Evolutionary conservation across 2,113 vertebrate genomes (phyloP).

Genomic region (Podocnemis expansa): DNA sequence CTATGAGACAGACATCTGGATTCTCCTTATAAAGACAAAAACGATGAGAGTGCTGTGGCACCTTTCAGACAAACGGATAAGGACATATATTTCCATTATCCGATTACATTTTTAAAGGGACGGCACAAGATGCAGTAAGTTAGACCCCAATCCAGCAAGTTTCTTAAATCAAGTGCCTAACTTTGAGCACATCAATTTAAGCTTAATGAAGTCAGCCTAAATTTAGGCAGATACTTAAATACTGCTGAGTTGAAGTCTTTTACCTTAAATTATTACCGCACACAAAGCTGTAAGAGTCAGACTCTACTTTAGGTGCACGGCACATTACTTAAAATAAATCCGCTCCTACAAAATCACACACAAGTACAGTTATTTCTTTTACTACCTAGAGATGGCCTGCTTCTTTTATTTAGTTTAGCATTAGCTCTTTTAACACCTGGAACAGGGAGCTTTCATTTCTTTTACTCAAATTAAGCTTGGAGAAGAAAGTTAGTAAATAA

Average conservation of each 20-base stretch:
- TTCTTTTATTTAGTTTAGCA: neutral
- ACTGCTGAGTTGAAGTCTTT: neutral
- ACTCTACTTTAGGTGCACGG: neutral
- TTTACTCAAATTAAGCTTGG: neutral
- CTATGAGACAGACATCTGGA: neutral
- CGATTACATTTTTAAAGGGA: neutral
- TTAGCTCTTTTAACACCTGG: neutral
- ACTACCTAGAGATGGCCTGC: neutral
- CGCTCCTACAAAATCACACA: neutral
- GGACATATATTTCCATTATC: neutral
- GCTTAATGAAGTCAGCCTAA: neutral
- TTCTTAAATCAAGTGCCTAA: neutral
- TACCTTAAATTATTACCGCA: neutral
- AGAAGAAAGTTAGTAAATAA: neutral
- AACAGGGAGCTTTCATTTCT: neutral
- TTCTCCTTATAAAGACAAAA: neutral
- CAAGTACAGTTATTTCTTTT: slow-evolving; percentile 1
- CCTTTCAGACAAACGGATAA: no score
- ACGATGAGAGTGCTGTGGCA: no score
- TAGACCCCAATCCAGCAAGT: neutral
- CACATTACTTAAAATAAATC: neutral
- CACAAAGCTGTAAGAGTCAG: neutral
- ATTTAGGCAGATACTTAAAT: neutral
- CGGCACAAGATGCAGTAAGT: neutral
- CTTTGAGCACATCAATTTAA: neutral